Base-by-base conservation (phyloP, 1,140 invertebrate species). In the Doryteuthis pealeii region DNA sequence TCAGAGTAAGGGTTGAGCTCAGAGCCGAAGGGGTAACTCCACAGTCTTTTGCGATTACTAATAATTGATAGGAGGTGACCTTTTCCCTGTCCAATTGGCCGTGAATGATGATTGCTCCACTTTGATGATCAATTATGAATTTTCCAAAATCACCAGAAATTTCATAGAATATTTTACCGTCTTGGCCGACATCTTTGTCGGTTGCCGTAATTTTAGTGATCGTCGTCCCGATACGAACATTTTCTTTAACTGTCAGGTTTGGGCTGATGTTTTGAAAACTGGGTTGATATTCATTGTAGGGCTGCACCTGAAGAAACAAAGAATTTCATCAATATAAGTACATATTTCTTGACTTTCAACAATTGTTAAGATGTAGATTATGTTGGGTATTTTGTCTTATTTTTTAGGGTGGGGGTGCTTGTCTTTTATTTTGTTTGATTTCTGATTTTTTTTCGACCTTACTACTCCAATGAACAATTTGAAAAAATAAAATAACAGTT, bases 51-150 rank as follows among this genome's bases (percentile, higher is more conserved):
- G 80, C 82, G 12, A 71, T 18, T 22, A 83, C 72, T 8, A 31
- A 69, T 43, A 80, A 31, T 26, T 35, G 58, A 70, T 83, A 80
- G 15, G 70, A 76, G 3, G 73, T 54, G 5, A 71, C 74, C 1
- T 76, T 73, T 69, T 83, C 82, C 35, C 79, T 76, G 70, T 83
- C 80, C 40, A 83, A 77, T 18, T 22, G 45, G 0, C 75, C 78
- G 4, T 6, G 10, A 15, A 80, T 68, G 14, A 67, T 76, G 2
- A 81, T 74, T 33, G 74, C 66, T 68, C 82, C 82, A n/a, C 77
- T 79, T 5, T 71, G 35, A 10, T 77, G 68, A 66, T 79, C 76
- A 67, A 83, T 79, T 0, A 70, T 22, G 32, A 83, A 78, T 45
- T 76, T 77, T 32, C 78, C 77, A 68, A 58, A 72, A 32, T 62